These are phyloP conservation scores for Characodon lateralis DNA, from an alignment of 2,797 vertebrate genomes.

Conservation along the genomic window DNA sequence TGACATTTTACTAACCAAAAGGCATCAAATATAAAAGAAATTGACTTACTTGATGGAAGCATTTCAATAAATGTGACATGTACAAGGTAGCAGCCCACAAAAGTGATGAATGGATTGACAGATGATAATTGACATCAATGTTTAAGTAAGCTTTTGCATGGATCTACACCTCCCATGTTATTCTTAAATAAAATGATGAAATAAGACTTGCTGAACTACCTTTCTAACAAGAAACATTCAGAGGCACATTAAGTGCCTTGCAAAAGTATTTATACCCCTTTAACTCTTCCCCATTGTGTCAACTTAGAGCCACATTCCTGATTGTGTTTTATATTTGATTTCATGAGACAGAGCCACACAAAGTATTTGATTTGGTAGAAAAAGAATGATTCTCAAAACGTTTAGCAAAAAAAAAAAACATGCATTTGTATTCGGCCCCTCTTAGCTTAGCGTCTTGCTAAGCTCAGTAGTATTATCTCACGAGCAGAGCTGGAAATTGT, in stretches of 20 bases:
- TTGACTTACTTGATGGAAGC: neutral
- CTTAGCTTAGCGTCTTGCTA: too few species aligned
- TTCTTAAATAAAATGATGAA: neutral
- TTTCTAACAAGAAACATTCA: neutral
- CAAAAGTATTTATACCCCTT: neutral
- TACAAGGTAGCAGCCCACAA: neutral
- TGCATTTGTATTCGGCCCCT: too few species aligned
- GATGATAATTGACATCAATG: neutral
- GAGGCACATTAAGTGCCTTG: neutral
- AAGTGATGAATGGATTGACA: constrained; percentile 26
- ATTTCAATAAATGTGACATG: constrained; percentile 9
- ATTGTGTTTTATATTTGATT: neutral
- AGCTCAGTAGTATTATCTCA: too few species aligned
- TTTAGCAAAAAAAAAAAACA: too few species aligned
- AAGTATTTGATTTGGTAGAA: neutral
- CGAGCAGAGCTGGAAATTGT: too few species aligned
- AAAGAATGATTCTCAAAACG: neutral
- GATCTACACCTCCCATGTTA: neutral
- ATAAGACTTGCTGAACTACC: neutral
- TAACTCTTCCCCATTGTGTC: neutral
- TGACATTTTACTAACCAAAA: neutral
- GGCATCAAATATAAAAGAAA: neutral
- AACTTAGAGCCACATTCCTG: neutral
- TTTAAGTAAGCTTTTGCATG: neutral
- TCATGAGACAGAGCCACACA: neutral